Base-by-base conservation (phyloP, 2,113 vertebrate genomes). In the Python bivittatus region DNA sequence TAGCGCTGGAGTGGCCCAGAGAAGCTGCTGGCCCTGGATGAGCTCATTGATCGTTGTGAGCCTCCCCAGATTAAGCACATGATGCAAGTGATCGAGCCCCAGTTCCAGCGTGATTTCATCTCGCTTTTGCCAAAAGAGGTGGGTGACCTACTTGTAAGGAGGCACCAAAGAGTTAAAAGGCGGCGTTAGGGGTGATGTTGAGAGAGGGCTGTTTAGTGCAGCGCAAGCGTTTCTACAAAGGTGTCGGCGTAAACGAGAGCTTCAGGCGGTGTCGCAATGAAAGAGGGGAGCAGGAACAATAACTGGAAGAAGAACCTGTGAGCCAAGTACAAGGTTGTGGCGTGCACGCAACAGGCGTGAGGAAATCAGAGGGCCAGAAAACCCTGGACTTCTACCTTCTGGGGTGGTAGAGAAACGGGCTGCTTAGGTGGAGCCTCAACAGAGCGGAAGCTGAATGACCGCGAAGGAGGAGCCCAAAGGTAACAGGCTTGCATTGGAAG, bases 81-180 rank as follows among this genome's bases (percentile, higher is more conserved):
- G 96, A 97, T 97, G 97, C 97, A 97, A 53, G 96, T 97, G 89
- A 97, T 97, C 0, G 97, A 97, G 38, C 97, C 97, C 1, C 97
- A 97, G 93, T 97, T 97, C 95, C 97, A 97, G 95, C 90, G 97
- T 0, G 97, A 97, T 33, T 97, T 97, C 93, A 97, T 97, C 20
- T 97, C 97, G 1, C 93, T 97, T 92, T 90, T 97, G 86, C 97
- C 97, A 86, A 97, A 97, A 89, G 97, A 97, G 97, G 97, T 97
- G 92, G 83, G 95, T 13, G 95, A 2, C 22, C 20, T 2, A 27
- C n/a, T 48, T 85, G 42, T 1, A 9, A n/a, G 9, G 22, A 11
- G 53, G n/a, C 3, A 79, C 11, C 68, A 33, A 72, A 60, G 57
- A 38, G 1, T 27, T 29, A 4, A 72, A n/a, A 6, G 25, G 0